These are phyloP conservation scores for Cylloceria caligata DNA, from an alignment of 2,888 invertebrate genomes.

Conservation along the genomic window DNA sequence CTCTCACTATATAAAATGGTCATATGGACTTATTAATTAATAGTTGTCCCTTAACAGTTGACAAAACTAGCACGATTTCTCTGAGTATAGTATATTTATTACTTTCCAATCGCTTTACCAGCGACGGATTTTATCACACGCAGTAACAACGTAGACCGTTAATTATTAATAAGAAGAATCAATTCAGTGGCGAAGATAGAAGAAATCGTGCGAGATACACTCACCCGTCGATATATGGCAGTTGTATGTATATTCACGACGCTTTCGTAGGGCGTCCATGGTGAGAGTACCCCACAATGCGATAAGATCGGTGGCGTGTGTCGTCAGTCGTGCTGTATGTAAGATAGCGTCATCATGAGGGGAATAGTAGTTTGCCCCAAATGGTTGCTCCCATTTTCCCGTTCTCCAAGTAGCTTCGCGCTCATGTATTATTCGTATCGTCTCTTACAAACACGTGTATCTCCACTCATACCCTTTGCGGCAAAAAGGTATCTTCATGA, in stretches of 20 bases:
- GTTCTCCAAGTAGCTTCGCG: slow-evolving; percentile 68
- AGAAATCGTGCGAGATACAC: slow-evolving; percentile 55
- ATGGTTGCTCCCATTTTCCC: slow-evolving; percentile 78
- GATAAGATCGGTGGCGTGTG: slow-evolving; percentile 82
- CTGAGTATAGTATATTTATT: no score
- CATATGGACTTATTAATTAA: no score
- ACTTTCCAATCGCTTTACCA: no score
- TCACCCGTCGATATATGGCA: background rate
- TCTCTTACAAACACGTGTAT: slow-evolving; percentile 35
- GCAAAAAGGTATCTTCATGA: slow-evolving; percentile 57
- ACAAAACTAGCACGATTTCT: no score
- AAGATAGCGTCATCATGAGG: slow-evolving; percentile 63
- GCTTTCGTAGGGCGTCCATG: slow-evolving; percentile 41
- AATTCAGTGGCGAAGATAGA: slow-evolving; percentile 35
- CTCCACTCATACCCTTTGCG: slow-evolving; percentile 36
- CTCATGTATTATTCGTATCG: slow-evolving; percentile 51
- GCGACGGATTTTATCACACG: background rate
- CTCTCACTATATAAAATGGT: no score
- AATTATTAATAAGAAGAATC: slow-evolving; percentile 63
- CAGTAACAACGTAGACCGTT: slow-evolving; percentile 20
- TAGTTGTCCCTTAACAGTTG: no score
- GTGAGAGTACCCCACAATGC: slow-evolving; percentile 44
- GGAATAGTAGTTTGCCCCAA: slow-evolving; percentile 76
- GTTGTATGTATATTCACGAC: slow-evolving; percentile 33
- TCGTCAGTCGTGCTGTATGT: slow-evolving; percentile 70